Evolutionary conservation across 2,888 invertebrate genomes (phyloP).

Genomic region (Drosophila picticornis): DNA sequence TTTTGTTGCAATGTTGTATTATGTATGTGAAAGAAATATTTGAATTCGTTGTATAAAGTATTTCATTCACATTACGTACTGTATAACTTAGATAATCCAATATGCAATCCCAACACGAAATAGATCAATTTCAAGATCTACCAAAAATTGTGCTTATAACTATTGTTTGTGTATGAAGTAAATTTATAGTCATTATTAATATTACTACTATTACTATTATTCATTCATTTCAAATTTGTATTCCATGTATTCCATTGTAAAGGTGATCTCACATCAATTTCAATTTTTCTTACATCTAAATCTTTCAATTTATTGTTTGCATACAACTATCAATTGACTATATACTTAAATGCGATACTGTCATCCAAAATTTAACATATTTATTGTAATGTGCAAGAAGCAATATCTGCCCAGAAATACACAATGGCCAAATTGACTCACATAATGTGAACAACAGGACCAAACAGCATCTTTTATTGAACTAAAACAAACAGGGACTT

Average conservation of each 20-base stretch:
- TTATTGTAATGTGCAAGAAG: not conserved
- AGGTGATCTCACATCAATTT: conserved; percentile 35
- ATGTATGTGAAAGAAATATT: not conserved
- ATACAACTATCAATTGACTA: conserved; percentile 11
- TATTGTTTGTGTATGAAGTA: conserved; percentile 26
- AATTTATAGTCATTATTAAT: conserved; percentile 16
- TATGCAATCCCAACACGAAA: conserved; percentile 3
- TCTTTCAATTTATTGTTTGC: conserved; percentile 12
- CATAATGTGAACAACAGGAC: not conserved
- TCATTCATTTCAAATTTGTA: conserved; percentile 14
- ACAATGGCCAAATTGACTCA: conserved; percentile 1
- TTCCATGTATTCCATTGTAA: conserved; percentile 30
- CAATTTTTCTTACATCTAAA: conserved; percentile 22
- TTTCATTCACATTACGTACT: conserved; percentile 9
- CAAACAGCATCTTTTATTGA: not conserved
- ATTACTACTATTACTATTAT: conserved; percentile 4
- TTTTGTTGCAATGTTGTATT: not conserved
- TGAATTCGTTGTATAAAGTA: conserved; percentile 31
- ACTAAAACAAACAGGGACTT: conserved; percentile 8
- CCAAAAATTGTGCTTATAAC: conserved; percentile 18
- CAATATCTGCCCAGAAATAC: not conserved
- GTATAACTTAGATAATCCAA: conserved; percentile 4
- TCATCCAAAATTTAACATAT: not conserved
- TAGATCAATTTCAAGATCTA: conserved; percentile 15
- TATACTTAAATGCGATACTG: not conserved